Evolutionary conservation across 2,113 vertebrate genomes (phyloP).

Genomic region (Cariama cristata): DNA sequence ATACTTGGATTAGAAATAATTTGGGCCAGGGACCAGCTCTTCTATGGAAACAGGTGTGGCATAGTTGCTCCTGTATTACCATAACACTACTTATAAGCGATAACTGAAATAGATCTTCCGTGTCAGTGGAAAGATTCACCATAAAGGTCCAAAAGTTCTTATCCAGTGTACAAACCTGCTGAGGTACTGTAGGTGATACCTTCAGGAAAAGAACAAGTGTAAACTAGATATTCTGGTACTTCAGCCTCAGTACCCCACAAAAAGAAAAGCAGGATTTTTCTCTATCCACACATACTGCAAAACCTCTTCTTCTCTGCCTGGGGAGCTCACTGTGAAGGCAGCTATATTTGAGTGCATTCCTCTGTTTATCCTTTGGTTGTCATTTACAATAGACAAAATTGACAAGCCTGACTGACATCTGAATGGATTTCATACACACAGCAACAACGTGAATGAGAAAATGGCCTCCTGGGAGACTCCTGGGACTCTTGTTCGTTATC

Average conservation of each 20-base stretch:
- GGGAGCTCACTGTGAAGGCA: background rate
- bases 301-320: background rate
- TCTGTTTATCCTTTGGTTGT: conserved; percentile 42
- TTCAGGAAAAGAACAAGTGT: background rate
- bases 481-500: conserved; percentile 10
- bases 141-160: background rate
- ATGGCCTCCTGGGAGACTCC: background rate
- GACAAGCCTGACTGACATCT: conserved; percentile 46
- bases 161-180: background rate
- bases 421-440: conserved; percentile 21
- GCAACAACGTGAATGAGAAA: conserved; percentile 2
- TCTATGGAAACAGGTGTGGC: background rate
- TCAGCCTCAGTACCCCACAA: background rate
- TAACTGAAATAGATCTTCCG: background rate
- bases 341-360: background rate
- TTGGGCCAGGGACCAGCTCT: background rate
- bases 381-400: background rate
- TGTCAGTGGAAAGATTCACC: background rate
- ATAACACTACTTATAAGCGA: background rate
- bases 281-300: background rate
- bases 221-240: background rate
- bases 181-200: background rate
- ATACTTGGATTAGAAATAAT: background rate
- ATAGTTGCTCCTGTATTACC: background rate
- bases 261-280: background rate